These are phyloP conservation scores for Corydoras maculifer DNA, from an alignment of 2,113 vertebrate species.

Conservation along the genomic window DNA sequence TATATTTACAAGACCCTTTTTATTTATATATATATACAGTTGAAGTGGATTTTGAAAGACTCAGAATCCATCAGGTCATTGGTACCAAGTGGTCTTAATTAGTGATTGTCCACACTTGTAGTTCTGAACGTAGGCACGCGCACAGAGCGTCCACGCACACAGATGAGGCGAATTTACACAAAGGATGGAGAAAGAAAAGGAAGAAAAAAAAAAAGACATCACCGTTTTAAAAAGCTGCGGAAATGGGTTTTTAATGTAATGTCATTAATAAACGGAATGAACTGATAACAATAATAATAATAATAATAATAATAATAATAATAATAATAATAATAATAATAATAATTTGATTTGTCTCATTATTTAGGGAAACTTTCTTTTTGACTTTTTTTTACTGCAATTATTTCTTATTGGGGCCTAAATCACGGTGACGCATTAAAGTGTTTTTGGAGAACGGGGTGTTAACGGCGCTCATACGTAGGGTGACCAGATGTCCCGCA, in stretches of 20 bases:
- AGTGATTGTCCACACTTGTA: slow-evolving; percentile 38
- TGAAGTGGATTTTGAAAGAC: not conserved
- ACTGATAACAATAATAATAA: slow-evolving; percentile 29
- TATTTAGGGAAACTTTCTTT: not conserved
- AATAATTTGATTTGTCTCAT: slow-evolving; percentile 20
- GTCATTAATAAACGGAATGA: too few species aligned
- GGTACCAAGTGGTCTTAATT: not conserved
- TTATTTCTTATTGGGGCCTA: too few species aligned
- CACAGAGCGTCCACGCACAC: not conserved
- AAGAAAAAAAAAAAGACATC: not conserved
- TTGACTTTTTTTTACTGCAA: too few species aligned
- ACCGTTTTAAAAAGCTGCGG: not conserved
- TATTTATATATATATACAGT: slow-evolving; percentile 40
- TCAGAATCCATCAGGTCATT: not conserved
- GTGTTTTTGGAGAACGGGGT: slow-evolving; percentile 15
- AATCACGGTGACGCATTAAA: not conserved
- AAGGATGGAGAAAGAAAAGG: not conserved
- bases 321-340: slow-evolving; percentile 36
- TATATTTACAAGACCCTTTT: slow-evolving; percentile 53
- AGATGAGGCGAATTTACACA: not conserved
- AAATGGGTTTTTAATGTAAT: too few species aligned
- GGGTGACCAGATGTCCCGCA: too few species aligned
- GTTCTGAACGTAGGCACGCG: not conserved
- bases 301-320: too few species aligned
- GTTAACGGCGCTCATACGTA: too few species aligned